Conservation (phyloP, 2,888 invertebrate species). For the Priocnemis perturbator region DNA sequence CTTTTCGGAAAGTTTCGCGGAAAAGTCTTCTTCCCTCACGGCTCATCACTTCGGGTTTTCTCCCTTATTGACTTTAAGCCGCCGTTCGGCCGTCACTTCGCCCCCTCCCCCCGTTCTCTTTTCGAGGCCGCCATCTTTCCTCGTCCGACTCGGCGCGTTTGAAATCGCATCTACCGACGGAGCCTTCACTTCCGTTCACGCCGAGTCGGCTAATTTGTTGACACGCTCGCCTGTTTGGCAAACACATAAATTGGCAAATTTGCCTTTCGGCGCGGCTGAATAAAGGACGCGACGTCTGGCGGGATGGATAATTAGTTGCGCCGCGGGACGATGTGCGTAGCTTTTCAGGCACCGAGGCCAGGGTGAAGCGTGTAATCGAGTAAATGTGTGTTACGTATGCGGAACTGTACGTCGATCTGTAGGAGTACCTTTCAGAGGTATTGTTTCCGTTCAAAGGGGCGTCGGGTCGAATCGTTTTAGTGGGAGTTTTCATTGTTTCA, state of each 20-base stretch:
- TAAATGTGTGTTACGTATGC: too few relatives aligned
- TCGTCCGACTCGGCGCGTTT: constrained; percentile 25
- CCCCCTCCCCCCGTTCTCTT: constrained; percentile 18
- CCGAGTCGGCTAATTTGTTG: constrained; percentile 53
- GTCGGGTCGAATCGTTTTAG: too few relatives aligned
- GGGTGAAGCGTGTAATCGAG: too few relatives aligned
- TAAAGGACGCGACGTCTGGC: too few relatives aligned
- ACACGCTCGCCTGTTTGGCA: constrained; percentile 54
- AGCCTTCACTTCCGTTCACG: constrained; percentile 10
- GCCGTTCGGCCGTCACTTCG: constrained; percentile 36
- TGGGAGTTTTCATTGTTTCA: too few relatives aligned
- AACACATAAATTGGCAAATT: constrained; percentile 61
- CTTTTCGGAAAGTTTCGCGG: constrained; percentile 14
- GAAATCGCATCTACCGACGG: constrained; percentile 23
- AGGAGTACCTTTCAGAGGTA: too few relatives aligned
- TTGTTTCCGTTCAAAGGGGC: too few relatives aligned
- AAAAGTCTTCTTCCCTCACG: constrained; percentile 45
- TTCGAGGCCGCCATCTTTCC: constrained; percentile 25
- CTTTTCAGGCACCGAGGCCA: too few relatives aligned
- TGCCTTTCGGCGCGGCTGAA: constrained; percentile 28
- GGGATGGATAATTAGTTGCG: background rate
- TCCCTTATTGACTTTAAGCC: constrained; percentile 61
- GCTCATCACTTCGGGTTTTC: constrained; percentile 52
- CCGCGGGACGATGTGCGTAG: too few relatives aligned
- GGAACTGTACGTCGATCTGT: too few relatives aligned